Evolutionary conservation across 2,888 invertebrate species (phyloP).

Genomic region (Autographa gamma): DNA sequence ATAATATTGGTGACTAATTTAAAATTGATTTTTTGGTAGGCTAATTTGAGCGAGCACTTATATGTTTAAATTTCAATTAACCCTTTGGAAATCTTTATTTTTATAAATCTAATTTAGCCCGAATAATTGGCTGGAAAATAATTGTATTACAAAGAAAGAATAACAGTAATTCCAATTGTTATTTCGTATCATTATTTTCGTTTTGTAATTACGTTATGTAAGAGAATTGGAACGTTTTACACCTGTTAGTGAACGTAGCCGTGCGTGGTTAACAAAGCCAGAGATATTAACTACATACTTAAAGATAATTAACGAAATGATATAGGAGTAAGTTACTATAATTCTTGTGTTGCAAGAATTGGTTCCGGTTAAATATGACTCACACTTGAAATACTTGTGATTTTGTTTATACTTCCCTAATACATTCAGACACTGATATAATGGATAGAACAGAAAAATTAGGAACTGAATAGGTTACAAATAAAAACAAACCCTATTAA

Average conservation of each 20-base stretch:
- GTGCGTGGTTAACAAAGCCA: constrained; percentile 27
- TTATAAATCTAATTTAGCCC: not conserved
- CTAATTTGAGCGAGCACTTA: too few species aligned
- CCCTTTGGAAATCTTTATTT: not conserved
- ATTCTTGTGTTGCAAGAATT: constrained; percentile 3
- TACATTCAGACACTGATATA: too few species aligned
- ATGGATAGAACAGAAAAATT: too few species aligned
- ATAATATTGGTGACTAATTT: too few species aligned
- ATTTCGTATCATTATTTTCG: constrained; percentile 31
- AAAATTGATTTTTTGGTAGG: too few species aligned
- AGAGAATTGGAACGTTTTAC: constrained; percentile 41
- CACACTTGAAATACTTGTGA: too few species aligned
- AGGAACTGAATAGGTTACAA: too few species aligned
- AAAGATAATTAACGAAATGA: constrained; percentile 7
- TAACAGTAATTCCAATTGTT: constrained; percentile 20
- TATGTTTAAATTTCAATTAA: too few species aligned
- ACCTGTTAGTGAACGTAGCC: constrained; percentile 34
- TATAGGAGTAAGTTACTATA: not conserved
- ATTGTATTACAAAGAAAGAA: not conserved
- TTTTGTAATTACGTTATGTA: constrained; percentile 31
- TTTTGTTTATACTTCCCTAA: too few species aligned
- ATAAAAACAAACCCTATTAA: too few species aligned
- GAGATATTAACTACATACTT: constrained; percentile 15
- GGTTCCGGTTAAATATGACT: not conserved
- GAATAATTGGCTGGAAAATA: not conserved